phyloP scores from a whole-genome alignment of 2,797 vertebrate genomes.

The Diplodus puntazzo region DNA sequence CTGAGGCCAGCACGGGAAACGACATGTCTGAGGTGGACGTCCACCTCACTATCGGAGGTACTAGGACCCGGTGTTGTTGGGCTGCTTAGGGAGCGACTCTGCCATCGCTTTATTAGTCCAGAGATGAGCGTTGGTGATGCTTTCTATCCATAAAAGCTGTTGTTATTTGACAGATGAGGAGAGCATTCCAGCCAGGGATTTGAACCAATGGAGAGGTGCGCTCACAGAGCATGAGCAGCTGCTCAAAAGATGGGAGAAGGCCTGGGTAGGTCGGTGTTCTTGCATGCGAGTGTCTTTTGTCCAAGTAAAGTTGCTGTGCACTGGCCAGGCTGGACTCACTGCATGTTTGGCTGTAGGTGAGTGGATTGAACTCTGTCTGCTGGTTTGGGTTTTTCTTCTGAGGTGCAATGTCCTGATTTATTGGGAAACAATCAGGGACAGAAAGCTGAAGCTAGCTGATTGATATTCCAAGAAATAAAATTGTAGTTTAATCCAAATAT shows the following conservation, averaged over 20 bases:
- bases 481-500: no score
- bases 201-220: constrained; percentile 89
- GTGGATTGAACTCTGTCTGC: constrained; percentile 9
- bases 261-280: constrained; percentile 86
- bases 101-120: background rate
- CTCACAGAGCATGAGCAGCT: constrained; percentile 88
- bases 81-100: background rate
- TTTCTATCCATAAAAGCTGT: constrained; percentile 48
- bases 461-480: background rate
- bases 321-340: background rate
- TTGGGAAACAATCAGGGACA: background rate
- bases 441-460: constrained; percentile 6
- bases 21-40: constrained; percentile 85
- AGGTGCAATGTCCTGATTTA: constrained; percentile 24
- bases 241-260: constrained; percentile 91
- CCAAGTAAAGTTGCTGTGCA: background rate
- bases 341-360: constrained; percentile 35
- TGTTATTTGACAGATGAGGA: constrained; percentile 85
- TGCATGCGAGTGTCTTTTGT: constrained; percentile 19
- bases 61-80: constrained; percentile 15
- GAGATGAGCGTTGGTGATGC: background rate
- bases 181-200: constrained; percentile 85
- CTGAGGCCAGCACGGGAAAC: constrained; percentile 84
- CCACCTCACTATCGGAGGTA: constrained; percentile 82
- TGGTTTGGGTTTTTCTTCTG: background rate